A percentile compares a stretch with the other conserved stretches of the same genome.
Conservation (phyloP, 2,113 vertebrate species). For the Eupsittula cactorum region DNA sequence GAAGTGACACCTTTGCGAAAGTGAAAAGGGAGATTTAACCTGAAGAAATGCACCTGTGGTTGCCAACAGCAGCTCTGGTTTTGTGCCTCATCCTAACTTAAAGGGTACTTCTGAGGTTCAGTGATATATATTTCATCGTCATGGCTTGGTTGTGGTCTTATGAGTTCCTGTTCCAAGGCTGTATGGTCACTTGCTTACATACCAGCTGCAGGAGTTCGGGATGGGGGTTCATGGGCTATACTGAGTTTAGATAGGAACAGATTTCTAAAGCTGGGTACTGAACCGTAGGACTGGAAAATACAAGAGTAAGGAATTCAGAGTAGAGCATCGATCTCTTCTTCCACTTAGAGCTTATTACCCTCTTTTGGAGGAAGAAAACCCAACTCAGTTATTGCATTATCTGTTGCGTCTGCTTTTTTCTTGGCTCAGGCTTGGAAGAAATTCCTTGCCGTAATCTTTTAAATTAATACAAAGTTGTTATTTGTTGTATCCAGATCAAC, state of each 20-base stretch:
- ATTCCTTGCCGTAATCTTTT: background rate
- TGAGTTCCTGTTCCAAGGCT: background rate
- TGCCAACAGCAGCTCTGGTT: background rate
- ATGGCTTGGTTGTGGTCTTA: background rate
- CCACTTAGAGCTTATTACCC: background rate
- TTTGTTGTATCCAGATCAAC: background rate
- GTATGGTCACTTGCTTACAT: background rate
- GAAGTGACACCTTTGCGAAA: background rate
- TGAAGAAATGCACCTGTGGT: background rate
- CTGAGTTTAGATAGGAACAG: background rate
- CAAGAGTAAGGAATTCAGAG: background rate
- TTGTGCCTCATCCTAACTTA: background rate
- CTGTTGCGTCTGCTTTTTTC: background rate
- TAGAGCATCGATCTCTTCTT: background rate
- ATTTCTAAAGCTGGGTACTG: background rate
- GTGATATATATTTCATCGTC: background rate
- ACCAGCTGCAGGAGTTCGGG: background rate
- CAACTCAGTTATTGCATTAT: rapidly evolving
- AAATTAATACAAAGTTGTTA: background rate
- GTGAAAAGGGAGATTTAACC: background rate
- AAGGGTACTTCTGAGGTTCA: background rate
- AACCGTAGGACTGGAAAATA: background rate
- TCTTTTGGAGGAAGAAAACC: background rate
- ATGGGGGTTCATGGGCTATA: background rate
- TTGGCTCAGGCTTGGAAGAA: background rate